Base-by-base conservation (phyloP, 2,113 vertebrate genomes). In the Porphyrio hochstetteri region DNA sequence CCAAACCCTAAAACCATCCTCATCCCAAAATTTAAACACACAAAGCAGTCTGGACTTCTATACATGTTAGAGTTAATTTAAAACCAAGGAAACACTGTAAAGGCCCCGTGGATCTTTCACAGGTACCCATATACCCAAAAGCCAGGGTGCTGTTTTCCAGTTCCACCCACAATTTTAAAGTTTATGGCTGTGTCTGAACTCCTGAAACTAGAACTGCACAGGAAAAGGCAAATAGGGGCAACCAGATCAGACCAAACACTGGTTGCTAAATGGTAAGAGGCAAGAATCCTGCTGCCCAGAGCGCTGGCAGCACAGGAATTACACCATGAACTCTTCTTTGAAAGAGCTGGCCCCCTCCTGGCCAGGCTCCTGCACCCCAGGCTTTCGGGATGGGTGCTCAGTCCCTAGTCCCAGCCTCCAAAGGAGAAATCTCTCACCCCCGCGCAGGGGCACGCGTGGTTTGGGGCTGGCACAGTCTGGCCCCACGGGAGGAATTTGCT, bases 241-340 rank as follows among this genome's bases (percentile, higher is more conserved):
- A 35, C 0, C 2, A 61, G 53, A 55, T 40, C 21, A 24, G 84
- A 25, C 13, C 40, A 42, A 88, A 61, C n/a, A 48, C 3, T 6
- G 2, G 38, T 67, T 75, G 35, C 16, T 48, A 27, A 25, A 60
- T 2, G 38, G 60, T 15, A 28, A 12, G 33, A 59, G 59, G 77
- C 20, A 55, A 64, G 64, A 59, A 46, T 53, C 38, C 55, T 50
- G 69, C 69, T n/a, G 35, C 72, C 82, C 9, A 56, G 31, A 67
- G 53, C 46, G 2, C 53, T 7, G 29, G 25, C 50, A n/a, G 40
- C 31, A 3, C 8, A 5, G 48, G 10, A 7, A 31, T 16, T n/a
- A 14, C 0, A 5, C 10, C 40, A 24, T 2, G 17, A 70, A 8
- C 21, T 2, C 33, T 20, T 13, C 38, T 38, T 8, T 10, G 33